Evolutionary conservation across 2,797 vertebrate species (phyloP).

Genomic region (Poeciliopsis presidionis): DNA sequence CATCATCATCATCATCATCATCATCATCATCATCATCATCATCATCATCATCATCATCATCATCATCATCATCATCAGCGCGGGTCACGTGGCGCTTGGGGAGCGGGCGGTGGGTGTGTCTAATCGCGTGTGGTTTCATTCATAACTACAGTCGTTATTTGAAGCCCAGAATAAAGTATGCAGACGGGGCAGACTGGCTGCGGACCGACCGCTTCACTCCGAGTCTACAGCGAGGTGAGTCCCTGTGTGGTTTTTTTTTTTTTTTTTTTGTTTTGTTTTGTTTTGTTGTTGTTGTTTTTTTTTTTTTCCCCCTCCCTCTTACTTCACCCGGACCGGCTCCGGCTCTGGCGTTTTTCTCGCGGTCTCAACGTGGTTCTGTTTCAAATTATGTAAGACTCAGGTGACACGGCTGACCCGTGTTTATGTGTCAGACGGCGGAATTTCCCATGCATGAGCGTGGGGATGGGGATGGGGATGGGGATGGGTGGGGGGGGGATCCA

Average conservation of each 20-base stretch:
- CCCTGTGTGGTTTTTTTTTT: slow-evolving; percentile 1
- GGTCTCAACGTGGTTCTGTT: slow-evolving; percentile 37
- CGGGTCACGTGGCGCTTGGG: slow-evolving; percentile 65
- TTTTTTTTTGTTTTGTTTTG: neutral
- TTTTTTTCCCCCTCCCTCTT: neutral
- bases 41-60: slow-evolving; percentile 7
- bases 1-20: slow-evolving; percentile 5
- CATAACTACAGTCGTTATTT: slow-evolving; percentile 75
- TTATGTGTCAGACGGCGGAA: slow-evolving; percentile 26
- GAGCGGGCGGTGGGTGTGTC: slow-evolving; percentile 78
- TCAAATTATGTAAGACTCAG: slow-evolving; percentile 51
- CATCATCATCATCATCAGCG: slow-evolving; percentile 15
- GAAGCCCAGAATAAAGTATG: slow-evolving; percentile 71
- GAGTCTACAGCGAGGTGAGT: slow-evolving; percentile 63
- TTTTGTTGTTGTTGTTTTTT: neutral
- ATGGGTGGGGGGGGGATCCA: slow-evolving; percentile 9
- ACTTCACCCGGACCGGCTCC: neutral
- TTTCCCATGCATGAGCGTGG: slow-evolving; percentile 10
- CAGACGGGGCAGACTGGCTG: slow-evolving; percentile 59
- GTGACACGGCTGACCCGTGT: slow-evolving; percentile 23
- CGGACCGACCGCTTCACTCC: slow-evolving; percentile 46
- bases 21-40: slow-evolving; percentile 29
- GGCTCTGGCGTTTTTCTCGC: too few relatives aligned
- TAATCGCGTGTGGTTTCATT: slow-evolving; percentile 77
- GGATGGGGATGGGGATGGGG: too few relatives aligned